A percentile compares a stretch with the other conserved stretches of the same genome.
phyloP scores from a whole-genome alignment of 2,797 vertebrate species.

The Kryptopterus vitreolus region DNA sequence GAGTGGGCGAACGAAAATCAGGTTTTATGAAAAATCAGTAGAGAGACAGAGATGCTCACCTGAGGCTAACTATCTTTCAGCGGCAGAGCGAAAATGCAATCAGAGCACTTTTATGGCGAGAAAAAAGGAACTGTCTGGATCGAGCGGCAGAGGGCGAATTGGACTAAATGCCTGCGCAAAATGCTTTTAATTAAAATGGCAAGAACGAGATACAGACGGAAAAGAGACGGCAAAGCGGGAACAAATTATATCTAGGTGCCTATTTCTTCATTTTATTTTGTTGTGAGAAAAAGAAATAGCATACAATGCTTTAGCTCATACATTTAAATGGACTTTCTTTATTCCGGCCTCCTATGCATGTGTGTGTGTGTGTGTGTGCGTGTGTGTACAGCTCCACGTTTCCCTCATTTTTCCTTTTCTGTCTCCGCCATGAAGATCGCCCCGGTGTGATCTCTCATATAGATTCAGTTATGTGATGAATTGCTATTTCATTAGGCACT shows the following conservation, averaged over 20 bases:
- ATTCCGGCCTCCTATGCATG: conserved; percentile 10
- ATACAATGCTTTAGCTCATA: background rate
- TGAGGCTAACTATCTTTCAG: conserved; percentile 41
- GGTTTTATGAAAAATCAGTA: conserved; percentile 49
- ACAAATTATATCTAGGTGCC: conserved; percentile 9
- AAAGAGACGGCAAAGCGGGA: background rate
- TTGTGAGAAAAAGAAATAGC: too few relatives aligned
- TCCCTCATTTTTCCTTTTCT: conserved; percentile 23
- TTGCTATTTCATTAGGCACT: background rate
- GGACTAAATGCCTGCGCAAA: conserved; percentile 18
- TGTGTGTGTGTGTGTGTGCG: conserved; percentile 5
- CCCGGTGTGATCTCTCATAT: conserved; percentile 43
- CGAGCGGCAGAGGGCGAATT: conserved; percentile 14
- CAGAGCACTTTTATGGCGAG: conserved; percentile 41
- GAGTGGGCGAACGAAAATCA: conserved; percentile 40
- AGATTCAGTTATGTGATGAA: conserved; percentile 19
- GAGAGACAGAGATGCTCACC: conserved; percentile 40
- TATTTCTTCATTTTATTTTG: background rate
- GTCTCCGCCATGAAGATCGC: conserved; percentile 20
- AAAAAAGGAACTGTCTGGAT: conserved; percentile 38
- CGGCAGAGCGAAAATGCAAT: conserved; percentile 27
- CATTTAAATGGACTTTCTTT: conserved; percentile 4
- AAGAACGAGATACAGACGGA: background rate
- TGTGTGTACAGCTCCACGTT: background rate
- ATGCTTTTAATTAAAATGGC: conserved; percentile 23